Percentiles rank a stretch among this genome's conserved stretches.
These are phyloP conservation scores for Drosophila repletoides DNA, from an alignment of 1,140 invertebrate species.

Conservation along the genomic window DNA sequence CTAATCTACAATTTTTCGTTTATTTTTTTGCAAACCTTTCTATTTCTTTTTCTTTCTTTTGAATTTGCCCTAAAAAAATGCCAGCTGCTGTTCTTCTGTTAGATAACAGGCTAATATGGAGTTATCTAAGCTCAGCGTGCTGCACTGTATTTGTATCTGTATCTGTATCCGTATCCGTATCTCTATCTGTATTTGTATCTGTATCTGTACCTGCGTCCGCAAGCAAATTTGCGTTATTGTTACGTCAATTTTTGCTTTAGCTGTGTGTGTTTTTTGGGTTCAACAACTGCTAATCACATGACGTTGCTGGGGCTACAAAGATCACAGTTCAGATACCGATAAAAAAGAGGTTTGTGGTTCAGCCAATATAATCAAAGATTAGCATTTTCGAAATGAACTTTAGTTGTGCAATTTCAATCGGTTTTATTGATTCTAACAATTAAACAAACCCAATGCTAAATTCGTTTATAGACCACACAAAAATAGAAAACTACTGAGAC, in stretches of 20 bases:
- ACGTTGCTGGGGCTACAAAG: slow-evolving; percentile 1
- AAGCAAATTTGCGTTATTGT: slow-evolving; percentile 29
- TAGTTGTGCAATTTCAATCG: neutral
- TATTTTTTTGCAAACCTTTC: slow-evolving; percentile 41
- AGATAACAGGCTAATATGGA: slow-evolving; percentile 39
- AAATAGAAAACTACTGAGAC: too few species aligned
- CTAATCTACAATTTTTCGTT: slow-evolving; percentile 44
- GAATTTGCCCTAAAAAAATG: slow-evolving; percentile 41
- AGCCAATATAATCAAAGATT: too few species aligned
- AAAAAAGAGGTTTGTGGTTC: neutral
- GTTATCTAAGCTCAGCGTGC: slow-evolving; percentile 52
- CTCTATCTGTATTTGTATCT: slow-evolving; percentile 8
- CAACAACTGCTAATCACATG: slow-evolving; percentile 77
- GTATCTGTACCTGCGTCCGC: neutral
- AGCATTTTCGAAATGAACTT: too few species aligned
- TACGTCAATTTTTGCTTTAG: slow-evolving; percentile 7
- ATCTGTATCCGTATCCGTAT: neutral
- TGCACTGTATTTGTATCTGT: neutral
- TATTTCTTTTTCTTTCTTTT: neutral
- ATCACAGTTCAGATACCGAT: slow-evolving; percentile 30
- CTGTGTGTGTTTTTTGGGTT: slow-evolving; percentile 48
- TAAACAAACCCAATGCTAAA: too few species aligned
- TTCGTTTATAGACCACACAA: too few species aligned
- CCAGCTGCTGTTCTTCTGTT: slow-evolving; percentile 62
- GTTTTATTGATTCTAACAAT: neutral